Percentiles rank a stretch among this genome's conserved stretches.
Conservation (phyloP, 2,888 invertebrate genomes). For the Oligia strigilis region DNA sequence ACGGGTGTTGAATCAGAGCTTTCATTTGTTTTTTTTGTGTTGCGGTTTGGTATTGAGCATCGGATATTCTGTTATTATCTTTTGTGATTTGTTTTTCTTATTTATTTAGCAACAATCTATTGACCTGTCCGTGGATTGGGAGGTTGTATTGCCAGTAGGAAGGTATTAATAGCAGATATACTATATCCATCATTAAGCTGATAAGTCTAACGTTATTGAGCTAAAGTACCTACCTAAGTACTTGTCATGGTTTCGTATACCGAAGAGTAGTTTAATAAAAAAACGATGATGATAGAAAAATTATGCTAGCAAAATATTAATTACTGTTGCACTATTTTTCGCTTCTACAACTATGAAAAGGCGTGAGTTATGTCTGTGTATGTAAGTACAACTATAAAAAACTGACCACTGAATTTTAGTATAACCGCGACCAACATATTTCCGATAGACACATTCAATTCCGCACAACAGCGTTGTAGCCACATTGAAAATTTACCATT, state of each 20-base stretch:
- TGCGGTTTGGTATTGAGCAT: constrained; percentile 7
- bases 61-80: constrained; percentile 23
- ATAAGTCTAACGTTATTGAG: not conserved
- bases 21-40: constrained; percentile 17
- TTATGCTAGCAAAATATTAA: not conserved
- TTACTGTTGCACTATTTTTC: not conserved
- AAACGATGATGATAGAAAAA: not conserved
- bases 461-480: constrained; percentile 67
- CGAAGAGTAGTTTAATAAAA: not conserved
- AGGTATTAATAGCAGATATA: not conserved
- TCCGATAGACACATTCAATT: constrained; percentile 65
- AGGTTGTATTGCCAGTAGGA: not conserved
- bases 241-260: not conserved
- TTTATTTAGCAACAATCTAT: not conserved
- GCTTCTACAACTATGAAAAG: not conserved
- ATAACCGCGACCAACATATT: constrained; percentile 20
- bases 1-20: constrained; percentile 37
- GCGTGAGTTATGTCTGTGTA: not conserved
- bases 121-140: not conserved
- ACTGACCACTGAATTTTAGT: not conserved
- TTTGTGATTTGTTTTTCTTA: constrained; percentile 22
- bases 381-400: not conserved
- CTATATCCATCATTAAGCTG: not conserved
- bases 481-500: constrained; percentile 75
- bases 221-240: not conserved